Base-by-base conservation (phyloP, 2,113 vertebrate species). In the Lampris incognitus region DNA sequence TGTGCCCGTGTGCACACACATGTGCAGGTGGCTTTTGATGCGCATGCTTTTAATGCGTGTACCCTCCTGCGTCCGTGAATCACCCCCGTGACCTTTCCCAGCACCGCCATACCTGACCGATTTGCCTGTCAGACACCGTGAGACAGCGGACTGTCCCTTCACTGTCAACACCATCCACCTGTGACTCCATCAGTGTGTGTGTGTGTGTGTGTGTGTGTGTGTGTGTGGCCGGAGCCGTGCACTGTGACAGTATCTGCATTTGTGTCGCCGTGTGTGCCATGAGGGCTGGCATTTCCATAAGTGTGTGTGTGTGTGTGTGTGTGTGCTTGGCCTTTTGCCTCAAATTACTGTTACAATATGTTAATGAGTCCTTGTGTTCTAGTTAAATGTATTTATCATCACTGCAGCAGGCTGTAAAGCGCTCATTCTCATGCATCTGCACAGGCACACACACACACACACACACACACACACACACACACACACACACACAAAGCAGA, bases 111-210 rank as follows among this genome's bases (percentile, higher is more conserved):
- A 74, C 59, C 79, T 52, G 60, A 79, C 77, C 55, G 81, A 87
- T 84, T 86, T 59, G n/a, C 6, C 83, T 83, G 76, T 75, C 81
- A 78, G 73, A 80, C 69, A 65, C 79, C 69, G 78, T 89, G 59
- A 83, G 85, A 72, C 39, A 67, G 64, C 71, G 74, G 80, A 68
- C 50, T 44, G 71, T 87, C 88, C 80, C 75, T 87, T 65, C 39
- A 51, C 65, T 70, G 65, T 59, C 78, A 65, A 65, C 24, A 24
- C 24, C 24, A 56, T 76, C 37, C 78, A 82, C 58, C 76, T 10
- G 65, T 71, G 48, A 64, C 51, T 72, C 76, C 71, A 56, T 76
- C 57, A 1, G 50, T 40, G 66, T 72, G 78, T 54, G 65, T 55
- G 55, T 1, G 37, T 0, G 8, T 44, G 48, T n/a, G 38, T 24